These are phyloP conservation scores for Chloroceryle inda DNA, from an alignment of 2,797 vertebrate species.

Conservation along the genomic window DNA sequence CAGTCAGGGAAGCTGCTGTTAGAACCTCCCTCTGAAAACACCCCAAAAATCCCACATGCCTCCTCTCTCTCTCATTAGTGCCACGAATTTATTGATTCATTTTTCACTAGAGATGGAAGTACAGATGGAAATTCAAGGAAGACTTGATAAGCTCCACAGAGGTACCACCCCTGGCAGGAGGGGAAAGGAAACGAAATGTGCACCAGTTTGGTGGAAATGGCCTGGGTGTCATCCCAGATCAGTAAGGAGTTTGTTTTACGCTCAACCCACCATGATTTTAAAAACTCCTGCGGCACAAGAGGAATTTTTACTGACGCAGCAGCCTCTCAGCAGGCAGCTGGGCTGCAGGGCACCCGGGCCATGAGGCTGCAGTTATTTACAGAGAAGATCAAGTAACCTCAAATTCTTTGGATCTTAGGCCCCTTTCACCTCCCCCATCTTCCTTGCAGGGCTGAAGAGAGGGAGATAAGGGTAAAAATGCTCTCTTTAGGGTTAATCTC, in stretches of 20 bases:
- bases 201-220: neutral
- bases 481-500: neutral
- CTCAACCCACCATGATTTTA: neutral
- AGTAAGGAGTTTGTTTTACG: neutral
- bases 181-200: neutral
- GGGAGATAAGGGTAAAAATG: neutral
- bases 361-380: conserved; percentile 20
- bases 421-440: neutral
- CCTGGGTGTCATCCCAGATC: neutral
- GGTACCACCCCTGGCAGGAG: neutral
- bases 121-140: neutral
- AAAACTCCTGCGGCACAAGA: neutral
- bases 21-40: neutral
- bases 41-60: accelerated
- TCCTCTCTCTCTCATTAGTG: neutral
- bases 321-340: conserved; percentile 16
- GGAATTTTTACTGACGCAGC: neutral
- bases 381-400: conserved; percentile 30
- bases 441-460: neutral
- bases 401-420: neutral
- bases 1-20: neutral
- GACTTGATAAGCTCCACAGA: neutral
- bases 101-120: neutral
- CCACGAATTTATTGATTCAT: neutral
- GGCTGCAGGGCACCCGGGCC: conserved; percentile 1